These are phyloP conservation scores for Hetaerina titia DNA, from an alignment of 2,888 invertebrate species.

Conservation along the genomic window DNA sequence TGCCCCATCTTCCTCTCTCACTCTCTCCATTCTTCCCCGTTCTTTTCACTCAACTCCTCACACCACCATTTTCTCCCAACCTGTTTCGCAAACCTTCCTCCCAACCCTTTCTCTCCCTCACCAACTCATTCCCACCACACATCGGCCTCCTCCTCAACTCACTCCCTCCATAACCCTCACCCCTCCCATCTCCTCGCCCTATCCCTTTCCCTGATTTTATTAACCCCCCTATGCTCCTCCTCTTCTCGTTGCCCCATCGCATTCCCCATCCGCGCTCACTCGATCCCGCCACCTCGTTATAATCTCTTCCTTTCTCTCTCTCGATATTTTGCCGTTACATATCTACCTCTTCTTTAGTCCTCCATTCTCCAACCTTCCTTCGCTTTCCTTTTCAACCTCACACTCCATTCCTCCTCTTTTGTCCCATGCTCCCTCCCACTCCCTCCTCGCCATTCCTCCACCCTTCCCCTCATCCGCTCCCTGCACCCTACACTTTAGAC, in stretches of 20 bases:
- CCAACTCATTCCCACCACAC: neutral
- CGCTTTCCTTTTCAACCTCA: neutral
- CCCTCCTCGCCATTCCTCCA: neutral
- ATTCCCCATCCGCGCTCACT: neutral
- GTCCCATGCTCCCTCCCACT: neutral
- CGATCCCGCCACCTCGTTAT: neutral
- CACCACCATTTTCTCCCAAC: neutral
- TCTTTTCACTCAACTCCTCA: slow-evolving; percentile 71
- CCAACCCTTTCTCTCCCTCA: neutral
- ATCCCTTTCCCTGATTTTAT: neutral
- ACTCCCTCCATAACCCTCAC: neutral
- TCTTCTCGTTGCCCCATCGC: neutral
- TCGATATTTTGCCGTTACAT: neutral
- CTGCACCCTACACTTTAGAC: neutral
- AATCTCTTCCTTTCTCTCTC: slow-evolving; percentile 9
- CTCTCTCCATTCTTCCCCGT: slow-evolving; percentile 73
- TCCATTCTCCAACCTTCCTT: neutral
- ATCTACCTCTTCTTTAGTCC: neutral
- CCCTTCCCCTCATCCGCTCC: neutral
- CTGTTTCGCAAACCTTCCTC: neutral
- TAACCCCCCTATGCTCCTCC: neutral
- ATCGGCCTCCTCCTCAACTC: neutral
- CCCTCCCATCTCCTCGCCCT: neutral
- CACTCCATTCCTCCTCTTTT: neutral
- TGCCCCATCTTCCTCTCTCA: slow-evolving; percentile 21